Conservation (phyloP, 2,113 vertebrate species). For the Cynopterus brachyotis region DNA sequence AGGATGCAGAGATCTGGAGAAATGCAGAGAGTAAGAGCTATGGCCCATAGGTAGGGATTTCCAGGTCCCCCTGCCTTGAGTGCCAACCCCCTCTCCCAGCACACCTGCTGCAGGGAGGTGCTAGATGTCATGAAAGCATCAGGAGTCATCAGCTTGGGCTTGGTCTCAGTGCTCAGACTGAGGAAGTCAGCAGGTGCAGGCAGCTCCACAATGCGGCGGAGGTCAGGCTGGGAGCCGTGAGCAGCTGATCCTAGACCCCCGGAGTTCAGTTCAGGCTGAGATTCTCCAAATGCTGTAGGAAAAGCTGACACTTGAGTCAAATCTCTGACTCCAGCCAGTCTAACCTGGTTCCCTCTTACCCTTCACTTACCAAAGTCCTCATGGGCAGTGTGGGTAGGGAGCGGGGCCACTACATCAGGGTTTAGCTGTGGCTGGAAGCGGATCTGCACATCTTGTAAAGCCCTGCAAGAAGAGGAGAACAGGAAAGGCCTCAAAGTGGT, state of each 20-base stretch:
- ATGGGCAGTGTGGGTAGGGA: constrained; percentile 86
- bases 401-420: constrained; percentile 82
- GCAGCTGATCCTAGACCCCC: constrained; percentile 89
- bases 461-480: constrained; percentile 80
- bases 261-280: constrained; percentile 86
- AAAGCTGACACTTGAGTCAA: constrained; percentile 30
- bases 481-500: background rate
- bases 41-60: background rate
- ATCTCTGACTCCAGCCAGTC: background rate
- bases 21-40: constrained; percentile 1
- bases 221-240: constrained; percentile 90
- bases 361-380: constrained; percentile 90
- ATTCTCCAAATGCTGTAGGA: constrained; percentile 88
- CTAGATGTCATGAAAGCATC: constrained; percentile 98
- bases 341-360: background rate
- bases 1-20: constrained; percentile 89
- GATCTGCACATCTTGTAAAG: constrained; percentile 97
- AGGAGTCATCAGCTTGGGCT: constrained; percentile 97
- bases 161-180: constrained; percentile 85
- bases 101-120: constrained; percentile 90
- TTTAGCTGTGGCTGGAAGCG: constrained; percentile 93
- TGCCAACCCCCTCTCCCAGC: background rate
- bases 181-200: constrained; percentile 93
- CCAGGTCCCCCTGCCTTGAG: background rate
- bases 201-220: constrained; percentile 90